Evolutionary conservation across 2,797 vertebrate species (phyloP), one percentile per base, ranked within the genome.

Genomic region (Malacoraja senta): DNA sequence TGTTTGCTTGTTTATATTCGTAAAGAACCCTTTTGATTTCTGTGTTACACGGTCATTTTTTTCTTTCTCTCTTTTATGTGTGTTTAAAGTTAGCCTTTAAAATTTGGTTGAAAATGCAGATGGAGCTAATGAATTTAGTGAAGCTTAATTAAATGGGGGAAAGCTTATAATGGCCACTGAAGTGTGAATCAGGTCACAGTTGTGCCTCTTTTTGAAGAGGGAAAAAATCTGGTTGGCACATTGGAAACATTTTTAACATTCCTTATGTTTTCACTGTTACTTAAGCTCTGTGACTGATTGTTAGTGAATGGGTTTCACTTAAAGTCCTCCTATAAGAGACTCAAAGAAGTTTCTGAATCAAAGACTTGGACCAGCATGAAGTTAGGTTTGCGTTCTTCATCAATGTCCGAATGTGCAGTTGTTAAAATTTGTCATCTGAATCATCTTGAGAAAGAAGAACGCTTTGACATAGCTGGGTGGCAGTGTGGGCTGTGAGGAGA

Each of bases 301-400:
- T 74, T 76, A 92, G 90, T 71, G 71, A 96, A 96, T 95, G 95
- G 94, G 94, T 96, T 97, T 97, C 96, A 95, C 95, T 95, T 94
- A 94, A 94, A 94, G 94, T 95, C 95, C 97, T 97, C 95, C 96
- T 95, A 95, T 96, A 96, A 97, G 95, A 95, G 96, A 96, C 95
- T 94, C 93, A 96, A 95, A 96, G 95, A 96, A 97, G 97, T 96
- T 96, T 96, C 97, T 97, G 96, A 97, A 96, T 97, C 95, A 95
- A 94, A 94, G 94, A 93, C 93, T 94, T 94, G 94, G 94, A 96
- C 95, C 95, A 95, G 95, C 95, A 94, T 95, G 95, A 96, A 96
- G 96, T 98, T 97, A 98, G 96, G 95, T 96, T 97, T 96, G 95
- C 95, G 95, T 96, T 96, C 96, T 97, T 97, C 96, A 96, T 97